Base-by-base conservation (phyloP, 2,888 invertebrate genomes). In the Yponomeuta cagnagella region DNA sequence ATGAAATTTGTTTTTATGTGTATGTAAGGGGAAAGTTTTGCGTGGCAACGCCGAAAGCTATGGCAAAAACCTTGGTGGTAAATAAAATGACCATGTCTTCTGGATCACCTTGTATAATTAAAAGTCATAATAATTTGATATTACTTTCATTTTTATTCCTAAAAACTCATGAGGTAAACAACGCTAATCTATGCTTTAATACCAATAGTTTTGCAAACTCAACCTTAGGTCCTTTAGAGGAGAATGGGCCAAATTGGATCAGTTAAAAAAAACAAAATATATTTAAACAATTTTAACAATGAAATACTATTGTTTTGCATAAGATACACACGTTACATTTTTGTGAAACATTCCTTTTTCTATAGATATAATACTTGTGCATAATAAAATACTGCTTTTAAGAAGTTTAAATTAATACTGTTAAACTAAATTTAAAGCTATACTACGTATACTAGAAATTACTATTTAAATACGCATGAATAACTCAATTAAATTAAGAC, bases 131-230 rank as follows among this genome's bases (percentile, higher is more conserved):
- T 72, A 70, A 76, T 81, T 85, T 82, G 85, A 69, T 68, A 72
- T 70, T 83, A 89, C 89, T 89, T 85, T 89, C 84, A 88, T 80
- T 90, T 91, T 91, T 86, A 85, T 92, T 88, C 85, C 91, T 92
- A 92, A 85, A 58, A 90, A 89, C 86, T 90, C 90, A 90, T 92
- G 91, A 92, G 91, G 91, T 91, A 92, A 91, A 90, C 89, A 90
- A 89, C 80, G 82, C 91, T 90, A 90, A 82, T 84, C 88, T 90
- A 89, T 86, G n/a, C 80, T 86, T 80, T 78, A 76, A 83, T 85
- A 87, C 87, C 87, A 89, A 89, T 87, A 75, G 77, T 77, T 80
- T 81, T 80, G 75, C 80, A 82, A 82, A 82, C 79, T 81, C 84
- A 82, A 43, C 66, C 72, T 72, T 72, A 75, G 71, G 48, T 23